phyloP scores from a whole-genome alignment of 2,888 invertebrate species.

The Drosophila barbarae region DNA sequence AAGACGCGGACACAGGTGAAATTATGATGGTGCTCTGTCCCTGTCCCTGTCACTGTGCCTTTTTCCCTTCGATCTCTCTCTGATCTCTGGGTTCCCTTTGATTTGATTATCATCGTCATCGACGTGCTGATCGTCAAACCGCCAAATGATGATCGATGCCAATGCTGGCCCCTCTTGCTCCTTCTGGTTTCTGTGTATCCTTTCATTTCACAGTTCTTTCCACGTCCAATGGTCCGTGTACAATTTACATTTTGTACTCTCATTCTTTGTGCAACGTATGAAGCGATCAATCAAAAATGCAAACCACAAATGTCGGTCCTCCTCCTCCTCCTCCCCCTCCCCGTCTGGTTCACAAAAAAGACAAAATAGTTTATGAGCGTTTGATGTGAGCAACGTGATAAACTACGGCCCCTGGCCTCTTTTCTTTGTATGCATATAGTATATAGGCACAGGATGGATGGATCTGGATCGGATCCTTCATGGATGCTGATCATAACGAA shows the following conservation, averaged over 20 bases:
- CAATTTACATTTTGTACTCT: constrained; percentile 67
- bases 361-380: constrained; percentile 76
- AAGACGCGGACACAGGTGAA: constrained; percentile 58
- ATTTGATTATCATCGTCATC: constrained; percentile 63
- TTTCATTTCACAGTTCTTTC: constrained; percentile 27
- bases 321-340: neutral
- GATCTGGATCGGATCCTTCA: neutral
- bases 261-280: constrained; percentile 61
- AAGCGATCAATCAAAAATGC: constrained; percentile 79
- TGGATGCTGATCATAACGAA: constrained; percentile 30
- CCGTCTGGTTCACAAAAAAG: constrained; percentile 58
- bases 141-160: constrained; percentile 73
- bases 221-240: constrained; percentile 12
- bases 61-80: constrained; percentile 11
- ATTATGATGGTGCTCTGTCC: constrained; percentile 67
- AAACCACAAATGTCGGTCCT: constrained; percentile 51
- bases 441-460: constrained; percentile 10
- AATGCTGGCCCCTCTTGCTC: constrained; percentile 29
- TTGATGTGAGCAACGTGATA: constrained; percentile 57
- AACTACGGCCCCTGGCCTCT: constrained; percentile 53
- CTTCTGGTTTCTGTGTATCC: constrained; percentile 7
- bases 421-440: constrained; percentile 30
- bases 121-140: constrained; percentile 55
- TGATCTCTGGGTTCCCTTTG: constrained; percentile 45
- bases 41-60: constrained; percentile 36